A percentile compares a stretch with the other conserved stretches of the same genome.
Conservation (phyloP, 2,888 invertebrate genomes). For the Mesochorus sp. region DNA sequence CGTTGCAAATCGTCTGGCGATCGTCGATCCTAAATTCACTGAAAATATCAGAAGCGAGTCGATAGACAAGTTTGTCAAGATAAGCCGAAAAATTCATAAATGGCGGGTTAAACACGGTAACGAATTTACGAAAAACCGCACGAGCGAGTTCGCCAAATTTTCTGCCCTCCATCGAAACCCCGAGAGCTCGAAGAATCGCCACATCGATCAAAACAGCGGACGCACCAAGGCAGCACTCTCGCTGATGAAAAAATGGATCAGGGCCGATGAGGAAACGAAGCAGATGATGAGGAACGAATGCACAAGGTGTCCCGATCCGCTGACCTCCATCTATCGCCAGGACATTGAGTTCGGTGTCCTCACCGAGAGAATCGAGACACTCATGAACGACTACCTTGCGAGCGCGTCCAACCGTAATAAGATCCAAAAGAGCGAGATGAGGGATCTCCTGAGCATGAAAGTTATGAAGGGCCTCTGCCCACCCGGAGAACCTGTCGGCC, state of each 20-base stretch:
- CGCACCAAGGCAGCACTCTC: constrained; percentile 85
- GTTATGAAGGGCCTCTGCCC: constrained; percentile 89
- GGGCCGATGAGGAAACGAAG: constrained; percentile 85
- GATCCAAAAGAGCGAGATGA: constrained; percentile 82
- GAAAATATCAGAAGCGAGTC: constrained; percentile 84
- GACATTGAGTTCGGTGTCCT: constrained; percentile 92
- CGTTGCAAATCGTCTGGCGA: constrained; percentile 89
- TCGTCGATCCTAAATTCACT: constrained; percentile 85
- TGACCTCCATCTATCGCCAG: constrained; percentile 87
- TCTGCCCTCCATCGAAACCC: constrained; percentile 81
- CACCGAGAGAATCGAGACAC: constrained; percentile 89
- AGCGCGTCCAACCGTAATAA: constrained; percentile 64
- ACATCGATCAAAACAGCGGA: constrained; percentile 83
- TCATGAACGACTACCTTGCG: constrained; percentile 86
- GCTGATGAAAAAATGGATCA: constrained; percentile 87
- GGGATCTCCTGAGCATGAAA: constrained; percentile 89
- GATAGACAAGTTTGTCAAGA: constrained; percentile 83
- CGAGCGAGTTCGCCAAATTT: constrained; percentile 86
- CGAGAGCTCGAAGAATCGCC: constrained; percentile 64
- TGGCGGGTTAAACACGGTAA: constrained; percentile 86
- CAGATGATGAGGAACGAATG: constrained; percentile 83
- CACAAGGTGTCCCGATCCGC: constrained; percentile 88
- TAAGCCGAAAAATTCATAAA: constrained; percentile 84
- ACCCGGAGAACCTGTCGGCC: constrained; percentile 98
- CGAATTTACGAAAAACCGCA: constrained; percentile 81